Percentiles rank a stretch among this genome's conserved stretches.
Conservation (phyloP, 2,888 invertebrate genomes). For the Empis livida region DNA sequence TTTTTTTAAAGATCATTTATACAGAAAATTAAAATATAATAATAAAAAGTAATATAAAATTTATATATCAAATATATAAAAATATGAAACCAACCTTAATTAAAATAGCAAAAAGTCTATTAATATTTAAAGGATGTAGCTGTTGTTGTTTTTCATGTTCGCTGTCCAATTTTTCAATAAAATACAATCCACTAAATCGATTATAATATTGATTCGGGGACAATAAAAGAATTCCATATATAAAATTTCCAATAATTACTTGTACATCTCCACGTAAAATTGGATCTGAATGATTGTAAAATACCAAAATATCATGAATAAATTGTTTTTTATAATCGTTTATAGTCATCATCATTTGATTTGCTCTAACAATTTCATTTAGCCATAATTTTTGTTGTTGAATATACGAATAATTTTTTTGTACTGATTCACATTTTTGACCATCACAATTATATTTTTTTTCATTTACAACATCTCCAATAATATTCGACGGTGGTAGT, state of each 20-base stretch:
- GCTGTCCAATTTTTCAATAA: background rate
- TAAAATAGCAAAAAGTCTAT: conserved; percentile 29
- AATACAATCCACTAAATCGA: background rate
- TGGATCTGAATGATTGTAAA: conserved; percentile 32
- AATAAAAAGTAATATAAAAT: no score
- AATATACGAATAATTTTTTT: background rate
- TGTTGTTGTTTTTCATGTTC: background rate
- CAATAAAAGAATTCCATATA: conserved; percentile 19
- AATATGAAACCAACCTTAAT: conserved; percentile 21
- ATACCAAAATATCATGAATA: conserved; percentile 28
- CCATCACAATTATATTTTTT: background rate
- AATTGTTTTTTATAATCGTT: conserved; percentile 10
- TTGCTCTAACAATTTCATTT: background rate
- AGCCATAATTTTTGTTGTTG: background rate
- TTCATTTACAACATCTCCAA: background rate
- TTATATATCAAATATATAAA: background rate
- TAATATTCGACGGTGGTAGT: background rate
- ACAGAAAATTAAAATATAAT: no score
- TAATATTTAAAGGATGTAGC: conserved; percentile 17
- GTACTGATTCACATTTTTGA: background rate
- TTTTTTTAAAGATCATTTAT: no score
- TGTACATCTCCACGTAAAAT: conserved; percentile 33
- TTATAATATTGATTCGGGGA: conserved; percentile 12
- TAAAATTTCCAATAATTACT: conserved; percentile 32
- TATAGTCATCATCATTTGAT: background rate